Percentiles rank a stretch among this genome's conserved stretches.
Conservation (phyloP, 2,113 vertebrate species). For the Sakesphorus luctuosus region DNA sequence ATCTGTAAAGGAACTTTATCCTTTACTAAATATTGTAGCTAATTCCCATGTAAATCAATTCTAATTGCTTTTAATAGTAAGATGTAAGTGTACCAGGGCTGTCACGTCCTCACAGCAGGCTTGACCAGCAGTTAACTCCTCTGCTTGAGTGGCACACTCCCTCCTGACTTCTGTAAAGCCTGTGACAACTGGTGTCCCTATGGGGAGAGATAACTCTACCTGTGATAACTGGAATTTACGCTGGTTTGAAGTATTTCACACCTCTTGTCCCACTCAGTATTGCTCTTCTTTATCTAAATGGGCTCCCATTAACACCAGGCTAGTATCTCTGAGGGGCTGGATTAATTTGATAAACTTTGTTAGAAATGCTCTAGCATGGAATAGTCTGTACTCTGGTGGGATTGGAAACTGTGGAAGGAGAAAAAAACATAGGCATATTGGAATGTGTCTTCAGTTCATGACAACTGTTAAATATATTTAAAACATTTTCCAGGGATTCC, state of each 20-base stretch:
- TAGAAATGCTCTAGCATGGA: not conserved
- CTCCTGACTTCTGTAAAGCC: not conserved
- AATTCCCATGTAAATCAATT: not conserved
- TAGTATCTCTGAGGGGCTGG: not conserved
- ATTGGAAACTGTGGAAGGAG: not conserved
- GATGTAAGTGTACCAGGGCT: not conserved
- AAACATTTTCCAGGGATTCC: not conserved
- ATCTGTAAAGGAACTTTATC: not conserved
- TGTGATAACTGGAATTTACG: slow-evolving; percentile 5
- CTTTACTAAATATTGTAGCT: not conserved
- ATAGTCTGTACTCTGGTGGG: not conserved
- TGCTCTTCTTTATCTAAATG: slow-evolving; percentile 61
- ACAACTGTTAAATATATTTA: not conserved
- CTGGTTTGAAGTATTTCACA: slow-evolving; percentile 43
- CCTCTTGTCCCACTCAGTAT: not conserved
- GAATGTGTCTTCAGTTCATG: not conserved
- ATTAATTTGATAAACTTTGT: slow-evolving; percentile 41
- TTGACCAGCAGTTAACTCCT: not conserved
- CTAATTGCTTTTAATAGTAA: not conserved
- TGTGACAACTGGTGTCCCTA: not conserved
- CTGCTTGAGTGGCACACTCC: not conserved
- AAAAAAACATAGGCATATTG: not conserved
- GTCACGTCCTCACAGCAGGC: not conserved
- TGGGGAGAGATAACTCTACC: not conserved
- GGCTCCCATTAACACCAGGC: slow-evolving; percentile 29